These are phyloP conservation scores for Rhamnusium bicolor DNA, from an alignment of 2,888 invertebrate species.

Conservation along the genomic window DNA sequence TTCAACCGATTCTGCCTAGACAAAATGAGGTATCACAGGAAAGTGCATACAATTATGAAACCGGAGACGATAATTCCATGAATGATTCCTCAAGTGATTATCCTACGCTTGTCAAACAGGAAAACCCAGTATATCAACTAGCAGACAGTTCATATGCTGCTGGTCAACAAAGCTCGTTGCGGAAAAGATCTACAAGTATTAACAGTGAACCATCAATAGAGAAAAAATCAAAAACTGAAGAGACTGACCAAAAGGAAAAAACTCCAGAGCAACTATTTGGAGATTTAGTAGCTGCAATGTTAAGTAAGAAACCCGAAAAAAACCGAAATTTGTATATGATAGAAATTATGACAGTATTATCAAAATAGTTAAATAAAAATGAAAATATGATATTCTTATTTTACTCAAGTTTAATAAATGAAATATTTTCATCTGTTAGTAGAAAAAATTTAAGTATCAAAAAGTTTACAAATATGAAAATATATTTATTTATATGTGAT, in stretches of 20 bases:
- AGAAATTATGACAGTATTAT: constrained; percentile 63
- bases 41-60: constrained; percentile 36
- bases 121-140: constrained; percentile 46
- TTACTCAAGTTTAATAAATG: too few species aligned
- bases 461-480: too few species aligned
- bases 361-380: too few species aligned
- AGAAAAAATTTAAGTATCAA: too few species aligned
- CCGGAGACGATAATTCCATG: constrained; percentile 51
- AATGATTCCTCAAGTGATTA: constrained; percentile 55
- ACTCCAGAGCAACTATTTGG: constrained; percentile 63
- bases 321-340: constrained; percentile 63
- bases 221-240: constrained; percentile 37
- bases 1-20: not conserved
- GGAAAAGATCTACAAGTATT: constrained; percentile 48
- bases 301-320: constrained; percentile 58
- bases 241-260: constrained; percentile 38
- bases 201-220: constrained; percentile 46
- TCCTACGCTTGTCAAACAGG: constrained; percentile 49
- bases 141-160: constrained; percentile 55
- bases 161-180: constrained; percentile 19
- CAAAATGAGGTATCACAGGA: constrained; percentile 24
- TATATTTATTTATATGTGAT: too few species aligned
- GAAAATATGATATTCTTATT: too few species aligned
- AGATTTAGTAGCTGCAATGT: constrained; percentile 61
- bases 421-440: too few species aligned